phyloP scores from a whole-genome alignment of 2,113 vertebrate species.

The Fulica atra region DNA sequence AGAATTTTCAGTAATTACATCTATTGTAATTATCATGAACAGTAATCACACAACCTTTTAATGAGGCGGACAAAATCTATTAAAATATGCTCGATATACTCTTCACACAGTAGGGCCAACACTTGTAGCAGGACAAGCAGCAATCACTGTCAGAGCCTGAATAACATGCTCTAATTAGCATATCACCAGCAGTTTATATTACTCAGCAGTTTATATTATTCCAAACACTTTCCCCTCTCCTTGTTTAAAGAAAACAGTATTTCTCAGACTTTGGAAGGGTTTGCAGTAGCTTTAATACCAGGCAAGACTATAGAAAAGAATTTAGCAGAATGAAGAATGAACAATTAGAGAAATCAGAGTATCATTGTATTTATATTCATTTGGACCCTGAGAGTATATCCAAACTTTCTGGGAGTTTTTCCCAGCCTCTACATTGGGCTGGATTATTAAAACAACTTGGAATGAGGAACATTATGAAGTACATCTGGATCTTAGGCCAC shows the following conservation, averaged over 20 bases:
- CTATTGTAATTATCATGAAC: conserved; percentile 19
- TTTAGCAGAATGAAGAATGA: not conserved
- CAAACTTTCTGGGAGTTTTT: not conserved
- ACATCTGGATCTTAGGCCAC: not conserved
- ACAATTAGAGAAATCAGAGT: not conserved
- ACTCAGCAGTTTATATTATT: not conserved
- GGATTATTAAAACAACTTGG: not conserved
- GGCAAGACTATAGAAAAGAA: not conserved
- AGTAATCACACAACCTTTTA: conserved; percentile 44
- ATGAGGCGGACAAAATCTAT: conserved; percentile 25
- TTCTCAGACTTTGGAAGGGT: not conserved
- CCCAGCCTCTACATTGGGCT: not conserved
- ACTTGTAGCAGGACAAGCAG: conserved; percentile 16
- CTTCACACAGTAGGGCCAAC: not conserved
- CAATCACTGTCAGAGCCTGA: conserved; percentile 37
- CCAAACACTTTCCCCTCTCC: not conserved
- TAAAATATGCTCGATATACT: not conserved
- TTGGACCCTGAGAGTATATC: not conserved
- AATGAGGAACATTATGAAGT: not conserved
- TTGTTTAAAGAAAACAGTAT: not conserved
- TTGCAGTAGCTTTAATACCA: not conserved
- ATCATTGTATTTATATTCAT: not conserved
- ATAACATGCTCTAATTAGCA: conserved; percentile 34
- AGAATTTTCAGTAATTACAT: conserved; percentile 7
- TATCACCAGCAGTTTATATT: not conserved